Evolutionary conservation across 92 coral and sea anemone species (phyloP), one percentile per base, ranked within the genome.

Genomic region (Scolanthus callimorphus): DNA sequence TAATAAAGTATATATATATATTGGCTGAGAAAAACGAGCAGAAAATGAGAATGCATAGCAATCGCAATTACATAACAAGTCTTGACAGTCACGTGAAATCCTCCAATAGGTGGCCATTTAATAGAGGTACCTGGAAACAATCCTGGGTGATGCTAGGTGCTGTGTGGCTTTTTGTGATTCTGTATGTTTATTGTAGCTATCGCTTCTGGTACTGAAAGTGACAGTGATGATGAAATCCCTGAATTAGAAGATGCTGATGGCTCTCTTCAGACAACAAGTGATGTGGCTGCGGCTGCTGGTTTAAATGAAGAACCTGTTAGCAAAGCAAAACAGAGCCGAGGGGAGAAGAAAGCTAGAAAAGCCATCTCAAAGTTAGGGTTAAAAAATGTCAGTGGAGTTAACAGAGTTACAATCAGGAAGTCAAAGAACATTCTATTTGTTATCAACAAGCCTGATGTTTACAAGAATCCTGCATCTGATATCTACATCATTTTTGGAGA

Each of bases 151-250:
- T n/a, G n/a, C n/a, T n/a, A n/a, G n/a, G n/a, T n/a, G n/a, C n/a
- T n/a, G n/a, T n/a, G n/a, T n/a, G n/a, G n/a, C n/a, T n/a, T n/a
- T n/a, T n/a, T n/a, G n/a, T n/a, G n/a, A n/a, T n/a, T n/a, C n/a
- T n/a, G n/a, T n/a, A n/a, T n/a, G n/a, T n/a, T n/a, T n/a, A n/a
- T 17, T 30, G 12, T 26, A 70, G 77, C 76, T 49, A 69, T 82
- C 55, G 92, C 87, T 46, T 92, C 98, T 22, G 98, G 98, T 57
- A 92, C 98, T 2, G 98, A 92, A 71, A 92, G 98, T 67, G 98
- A 88, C 78, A 92, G 98, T 66, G 98, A 92, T 56, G 98, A 92
- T 55, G 98, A 92, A 39, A 25, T 81, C 21, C 98, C 98, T 63
- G 98, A 92, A 1, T 66, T 88, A 20, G 98, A 92, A 53, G 98